Base-by-base conservation (phyloP, 2,888 invertebrate species). In the Andrena fulva region DNA sequence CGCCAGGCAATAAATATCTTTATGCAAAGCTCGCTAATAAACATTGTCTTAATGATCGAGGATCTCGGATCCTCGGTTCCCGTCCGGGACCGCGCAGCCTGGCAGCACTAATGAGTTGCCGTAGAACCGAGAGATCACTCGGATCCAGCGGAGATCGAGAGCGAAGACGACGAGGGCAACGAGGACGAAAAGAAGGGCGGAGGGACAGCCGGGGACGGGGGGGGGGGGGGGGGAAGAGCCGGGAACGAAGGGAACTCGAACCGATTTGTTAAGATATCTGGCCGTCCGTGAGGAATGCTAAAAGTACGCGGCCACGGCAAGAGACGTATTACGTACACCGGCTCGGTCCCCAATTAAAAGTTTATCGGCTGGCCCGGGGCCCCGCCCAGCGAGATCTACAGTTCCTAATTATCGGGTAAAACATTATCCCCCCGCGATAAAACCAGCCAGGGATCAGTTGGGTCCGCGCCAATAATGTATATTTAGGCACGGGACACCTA, bases 331-430 rank as follows among this genome's bases (percentile, higher is more conserved):
- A 80, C 68, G 80, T 81, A 81, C 80, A 79, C 78, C 67, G 72
- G 72, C 67, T 59, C 48, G 69, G 68, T 48, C 60, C 52, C 76
- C 84, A 84, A 87, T 88, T 87, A 89, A 87, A 85, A 85, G 62
- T 56, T 85, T 85, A 82, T 81, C 84, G 82, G 68, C 33, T 54
- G 67, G 59, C 8, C 54, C 16, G 42, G 29, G 33, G 64, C 73
- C 59, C 71, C 76, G 72, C 62, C 78, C 29, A 75, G 75, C 60
- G 85, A 82, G 76, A 81, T 81, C 76, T 81, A 80, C 87, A 64
- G 77, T 85, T 87, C 87, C 89, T 84, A 88, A 87, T 89, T 88
- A 89, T 87, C 89, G 84, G 80, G 72, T 87, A 89, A 88, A 87
- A 87, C 88, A 85, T 88, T 88, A 87, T 82, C 64, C 78, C 77